Base-by-base conservation (phyloP, 1,140 invertebrate species). In the Holotrichia oblita region DNA sequence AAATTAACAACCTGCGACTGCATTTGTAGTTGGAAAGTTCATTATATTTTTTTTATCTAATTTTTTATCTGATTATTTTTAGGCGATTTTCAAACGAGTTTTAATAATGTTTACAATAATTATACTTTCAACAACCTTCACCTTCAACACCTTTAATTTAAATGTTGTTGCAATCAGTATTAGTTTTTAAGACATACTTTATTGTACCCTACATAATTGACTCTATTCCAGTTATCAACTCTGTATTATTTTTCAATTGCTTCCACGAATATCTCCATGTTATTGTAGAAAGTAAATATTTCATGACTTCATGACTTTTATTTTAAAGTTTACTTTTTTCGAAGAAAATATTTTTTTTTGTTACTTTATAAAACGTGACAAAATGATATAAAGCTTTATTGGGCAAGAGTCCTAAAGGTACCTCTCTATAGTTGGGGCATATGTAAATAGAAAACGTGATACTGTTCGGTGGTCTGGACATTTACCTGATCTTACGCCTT, bases 131-230 rank as follows among this genome's bases (percentile, higher is more conserved):
- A 44, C 4, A n/a, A 55, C 14, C 4, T n/a, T 55, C 14, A 55
- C 48, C 48, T 55, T 55, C 48, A 55, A 6, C 48, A n/a, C 3
- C 17, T 55, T n/a, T 55, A n/a, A n/a, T 12, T 55, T n/a, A 17
- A 55, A 55, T 55, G 48, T 55, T 55, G 48, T 55, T 55, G 14
- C 17, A n/a, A 55, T n/a, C 48, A n/a, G 48, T 55, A 55, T n/a
- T n/a, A n/a, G 14, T 55, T 55, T 55, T 55, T 55, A 14, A 14
- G 7, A 55, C 6, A 2, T n/a, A 55, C 0, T 55, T 55, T n/a
- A 55, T 55, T 55, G 6, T n/a, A 55, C 48, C 3, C 14, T 55
- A 55, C 14, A n/a, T 55, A 55, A 55, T 55, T 12, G 10, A 55
- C 17, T n/a, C 14, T 55, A 55, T 55, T 55, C 14, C 14, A 55